Base-by-base conservation (phyloP, 1,140 invertebrate species). In the Atopsyche davidsoni region DNA sequence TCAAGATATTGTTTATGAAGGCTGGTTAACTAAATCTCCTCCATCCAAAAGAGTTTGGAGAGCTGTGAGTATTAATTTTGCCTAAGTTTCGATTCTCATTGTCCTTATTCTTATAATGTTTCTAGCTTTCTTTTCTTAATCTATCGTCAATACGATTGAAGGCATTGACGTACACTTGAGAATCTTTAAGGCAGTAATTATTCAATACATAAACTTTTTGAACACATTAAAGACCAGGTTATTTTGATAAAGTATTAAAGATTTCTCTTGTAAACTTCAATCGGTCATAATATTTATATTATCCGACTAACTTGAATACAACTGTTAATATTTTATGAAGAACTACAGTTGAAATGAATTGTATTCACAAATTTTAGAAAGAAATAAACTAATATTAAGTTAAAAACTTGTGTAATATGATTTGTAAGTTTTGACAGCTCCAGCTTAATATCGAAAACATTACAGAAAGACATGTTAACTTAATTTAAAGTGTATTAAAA, bases 21-120 rank as follows among this genome's bases (percentile, higher is more conserved):
- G 91, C 50, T 93, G 89, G 89, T 76, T 94, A 42, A 90, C 87
- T 34, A 94, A 94, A 78, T 93, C 90, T 35, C 91, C 91, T 51
- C 91, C 90, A 19, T 82, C 84, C 31, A 92, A 91, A 72, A 72
- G 85, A 54, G 83, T 92, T 60, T 90, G 86, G 81, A 79, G 86
- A 79, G 89, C 87, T 64, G 90, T 93, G 77, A 82, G 86, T 85
- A n/a, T 54, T 36, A 23, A 6, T 43, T 44, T 46, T 13, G 16
- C 6, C 9, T 35, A 35, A 22, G n/a, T n/a, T n/a, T n/a, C n/a
- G n/a, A n/a, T 10, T 44, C 3, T 40, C 10, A 10, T 38, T 38
- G 4, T 39, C 1, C 6, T 34, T n/a, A 11, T 6, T 18, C 13
- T 18, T 21, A 21, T 21, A 11, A 21, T 14, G 39, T 6, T n/a